phyloP scores from a whole-genome alignment of 2,888 invertebrate genomes.

The Rhopalosiphum nymphaeae region DNA sequence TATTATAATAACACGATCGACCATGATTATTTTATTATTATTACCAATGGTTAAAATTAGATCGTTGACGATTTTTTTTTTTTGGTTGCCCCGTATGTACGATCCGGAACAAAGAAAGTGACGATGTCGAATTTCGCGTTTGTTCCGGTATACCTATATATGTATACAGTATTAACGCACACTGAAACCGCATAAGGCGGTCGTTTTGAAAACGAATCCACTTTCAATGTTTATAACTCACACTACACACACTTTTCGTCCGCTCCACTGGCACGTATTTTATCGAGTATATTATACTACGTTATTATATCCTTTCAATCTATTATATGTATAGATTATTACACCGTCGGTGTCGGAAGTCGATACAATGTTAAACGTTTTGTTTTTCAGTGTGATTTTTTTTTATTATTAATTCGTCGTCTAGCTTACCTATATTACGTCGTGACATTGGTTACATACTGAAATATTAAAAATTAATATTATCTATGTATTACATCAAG shows the following conservation, averaged over 20 bases:
- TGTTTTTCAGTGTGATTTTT: not conserved
- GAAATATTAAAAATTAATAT: conserved; percentile 3
- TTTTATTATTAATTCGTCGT: not conserved
- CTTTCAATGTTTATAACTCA: conserved; percentile 55
- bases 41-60: conserved; percentile 16
- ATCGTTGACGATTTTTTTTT: not conserved
- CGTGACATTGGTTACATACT: not conserved
- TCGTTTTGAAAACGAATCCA: conserved; percentile 58
- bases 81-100: not conserved
- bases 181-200: conserved; percentile 28
- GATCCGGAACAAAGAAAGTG: conserved; percentile 61
- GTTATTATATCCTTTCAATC: not conserved
- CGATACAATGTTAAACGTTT: not conserved
- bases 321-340: not conserved
- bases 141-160: conserved; percentile 48
- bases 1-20: not conserved
- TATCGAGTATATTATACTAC: not conserved
- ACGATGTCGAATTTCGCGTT: conserved; percentile 50
- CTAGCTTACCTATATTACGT: not conserved
- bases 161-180: not conserved
- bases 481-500: conserved; percentile 42
- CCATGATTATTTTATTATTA: not conserved
- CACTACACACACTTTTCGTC: conserved; percentile 1
- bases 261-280: conserved; percentile 42
- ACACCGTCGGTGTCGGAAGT: not conserved